A percentile compares a stretch with the other conserved stretches of the same genome.
These are phyloP conservation scores for Tachuris rubrigastra DNA, from an alignment of 2,113 vertebrate species.

Conservation along the genomic window DNA sequence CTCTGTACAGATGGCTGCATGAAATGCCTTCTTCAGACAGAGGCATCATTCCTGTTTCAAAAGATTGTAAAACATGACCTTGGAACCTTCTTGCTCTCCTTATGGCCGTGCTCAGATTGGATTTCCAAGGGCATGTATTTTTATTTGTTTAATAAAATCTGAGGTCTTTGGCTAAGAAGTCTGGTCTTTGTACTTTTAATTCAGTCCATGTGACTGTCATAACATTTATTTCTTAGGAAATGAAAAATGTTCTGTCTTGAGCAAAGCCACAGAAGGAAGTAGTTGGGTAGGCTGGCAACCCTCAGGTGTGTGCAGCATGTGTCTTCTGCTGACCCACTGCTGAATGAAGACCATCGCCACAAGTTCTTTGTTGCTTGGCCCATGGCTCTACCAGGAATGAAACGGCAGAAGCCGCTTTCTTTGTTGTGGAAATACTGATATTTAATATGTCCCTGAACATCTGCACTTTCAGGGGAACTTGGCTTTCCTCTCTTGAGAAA, in stretches of 20 bases:
- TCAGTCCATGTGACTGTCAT: slow-evolving; percentile 28
- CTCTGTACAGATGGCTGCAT: background rate
- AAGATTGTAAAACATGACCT: slow-evolving; percentile 35
- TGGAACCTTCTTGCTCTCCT: slow-evolving; percentile 6
- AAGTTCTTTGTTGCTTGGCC: background rate
- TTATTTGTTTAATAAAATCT: background rate
- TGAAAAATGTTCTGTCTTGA: background rate
- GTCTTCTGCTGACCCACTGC: background rate
- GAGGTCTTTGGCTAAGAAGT: background rate
- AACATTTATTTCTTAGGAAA: slow-evolving; percentile 36
- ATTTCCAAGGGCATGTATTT: slow-evolving; percentile 1
- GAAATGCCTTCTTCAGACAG: background rate
- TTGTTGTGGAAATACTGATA: background rate
- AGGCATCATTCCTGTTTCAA: background rate
- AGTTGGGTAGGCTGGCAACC: background rate
- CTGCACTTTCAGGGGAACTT: background rate
- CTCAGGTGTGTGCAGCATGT: background rate
- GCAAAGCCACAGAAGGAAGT: background rate
- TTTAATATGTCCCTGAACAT: background rate
- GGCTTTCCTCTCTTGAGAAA: background rate
- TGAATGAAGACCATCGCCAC: background rate
- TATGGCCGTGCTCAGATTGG: background rate
- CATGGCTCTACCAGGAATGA: background rate
- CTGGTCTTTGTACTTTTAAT: slow-evolving; percentile 37
- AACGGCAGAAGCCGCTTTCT: background rate